Percentiles rank a stretch among this genome's conserved stretches.
Evolutionary conservation across 1,140 invertebrate species (phyloP).

Genomic region (Chironomus striatipennis): DNA sequence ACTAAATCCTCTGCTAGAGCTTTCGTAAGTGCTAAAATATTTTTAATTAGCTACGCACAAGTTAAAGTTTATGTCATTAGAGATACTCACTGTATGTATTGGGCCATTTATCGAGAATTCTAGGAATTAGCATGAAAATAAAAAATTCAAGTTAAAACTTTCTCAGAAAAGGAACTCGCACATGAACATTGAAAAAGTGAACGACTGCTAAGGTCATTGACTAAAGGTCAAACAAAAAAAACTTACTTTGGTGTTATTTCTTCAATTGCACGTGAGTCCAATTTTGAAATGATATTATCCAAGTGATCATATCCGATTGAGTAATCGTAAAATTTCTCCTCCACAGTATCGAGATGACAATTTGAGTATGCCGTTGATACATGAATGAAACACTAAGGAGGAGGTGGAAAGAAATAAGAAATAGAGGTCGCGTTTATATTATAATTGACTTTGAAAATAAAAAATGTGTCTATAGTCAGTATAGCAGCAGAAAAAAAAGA

Average conservation of each 20-base stretch:
- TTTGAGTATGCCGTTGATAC: conserved; percentile 64
- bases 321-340: conserved; percentile 60
- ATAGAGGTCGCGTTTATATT: too few species aligned
- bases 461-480: too few species aligned
- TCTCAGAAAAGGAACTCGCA: too few species aligned
- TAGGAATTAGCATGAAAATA: conserved; percentile 31
- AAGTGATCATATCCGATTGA: conserved; percentile 56
- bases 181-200: too few species aligned
- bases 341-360: conserved; percentile 47
- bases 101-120: conserved; percentile 53
- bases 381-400: conserved; percentile 50
- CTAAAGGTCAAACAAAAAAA: not conserved
- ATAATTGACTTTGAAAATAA: too few species aligned
- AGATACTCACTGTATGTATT: conserved; percentile 51
- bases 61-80: too few species aligned
- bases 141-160: conserved; percentile 23
- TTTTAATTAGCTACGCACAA: too few species aligned
- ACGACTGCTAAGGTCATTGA: not conserved
- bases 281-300: conserved; percentile 41
- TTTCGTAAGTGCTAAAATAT: conserved; percentile 52
- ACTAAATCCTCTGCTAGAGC: conserved; percentile 58
- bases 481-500: not conserved
- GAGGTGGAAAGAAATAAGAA: conserved; percentile 20
- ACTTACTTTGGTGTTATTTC: conserved; percentile 45
- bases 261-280: conserved; percentile 45